Evolutionary conservation across 2,888 invertebrate species (phyloP), one percentile per base, ranked within the genome.

Genomic region (Megalurothrips usitatus): DNA sequence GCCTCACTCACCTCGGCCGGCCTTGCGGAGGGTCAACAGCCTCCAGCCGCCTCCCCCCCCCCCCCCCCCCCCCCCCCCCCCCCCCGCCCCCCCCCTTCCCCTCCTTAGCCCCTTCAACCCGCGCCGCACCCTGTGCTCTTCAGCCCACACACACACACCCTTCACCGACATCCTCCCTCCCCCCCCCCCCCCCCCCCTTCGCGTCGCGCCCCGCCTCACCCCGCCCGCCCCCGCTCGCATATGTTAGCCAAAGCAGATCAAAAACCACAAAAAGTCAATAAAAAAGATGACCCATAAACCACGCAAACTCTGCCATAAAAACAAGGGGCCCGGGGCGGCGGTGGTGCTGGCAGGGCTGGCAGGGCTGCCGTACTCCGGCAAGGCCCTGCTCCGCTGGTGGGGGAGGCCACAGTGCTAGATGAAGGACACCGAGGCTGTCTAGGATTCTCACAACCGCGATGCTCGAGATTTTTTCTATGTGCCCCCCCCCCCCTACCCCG

Each of bases 181-280:
- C 12, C 14, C 52, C 1, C 52, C 8, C 1, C 52, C 52, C 52
- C 52, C 2, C 52, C 52, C 52, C 52, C 52, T 6, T n/a, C n/a
- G n/a, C n/a, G n/a, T n/a, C n/a, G n/a, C n/a, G 6, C 34, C 2
- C 34, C 34, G 6, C 34, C 3, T 43, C 34, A 17, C 52, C 1
- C 12, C 14, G 23, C 68, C 23, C 68, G 9, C 68, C n/a, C 8
- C 23, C 68, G n/a, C 68, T n/a, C 23, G 68, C 68, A 68, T 68
- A 68, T 68, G 68, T 68, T 68, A 68, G 68, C 68, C 68, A 68
- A 68, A 68, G 68, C 68, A 68, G 68, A 68, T 68, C 68, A 68
- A 68, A 68, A 68, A 68, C 68, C 68, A 68, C 68, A 68, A 68
- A 68, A 68, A 68, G 68, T 23, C 68, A 68, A 68, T 68, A 68